These are phyloP conservation scores for Ophion slaviceki DNA, from an alignment of 2,888 invertebrate species.

Conservation along the genomic window DNA sequence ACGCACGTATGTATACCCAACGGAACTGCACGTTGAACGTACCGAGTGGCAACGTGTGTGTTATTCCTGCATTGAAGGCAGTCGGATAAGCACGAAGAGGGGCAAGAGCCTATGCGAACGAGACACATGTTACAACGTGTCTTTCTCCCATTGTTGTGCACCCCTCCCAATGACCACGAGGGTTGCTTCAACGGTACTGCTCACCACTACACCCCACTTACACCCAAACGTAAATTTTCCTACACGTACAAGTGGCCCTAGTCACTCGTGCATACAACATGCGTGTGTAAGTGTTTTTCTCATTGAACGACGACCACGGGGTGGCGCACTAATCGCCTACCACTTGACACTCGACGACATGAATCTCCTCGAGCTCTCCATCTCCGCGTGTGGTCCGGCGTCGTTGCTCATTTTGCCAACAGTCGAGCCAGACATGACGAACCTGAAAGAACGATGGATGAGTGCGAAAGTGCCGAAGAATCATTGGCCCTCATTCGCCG, in stretches of 20 bases:
- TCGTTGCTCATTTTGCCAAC: slow-evolving; percentile 55
- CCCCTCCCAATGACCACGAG: slow-evolving; percentile 62
- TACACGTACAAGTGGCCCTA: background rate
- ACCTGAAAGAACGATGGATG: slow-evolving; percentile 9
- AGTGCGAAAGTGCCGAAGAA: background rate
- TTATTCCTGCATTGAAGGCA: slow-evolving; percentile 21
- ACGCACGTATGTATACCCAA: slow-evolving; percentile 2
- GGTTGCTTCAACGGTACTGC: slow-evolving; percentile 45
- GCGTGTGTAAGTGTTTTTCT: background rate
- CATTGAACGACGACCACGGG: slow-evolving; percentile 67
- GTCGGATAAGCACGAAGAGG: slow-evolving; percentile 51
- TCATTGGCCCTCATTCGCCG: background rate
- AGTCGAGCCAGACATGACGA: background rate
- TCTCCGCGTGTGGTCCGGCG: slow-evolving; percentile 64
- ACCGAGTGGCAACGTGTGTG: background rate
- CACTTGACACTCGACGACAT: slow-evolving; percentile 79
- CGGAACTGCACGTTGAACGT: background rate
- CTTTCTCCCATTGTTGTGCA: slow-evolving; percentile 77
- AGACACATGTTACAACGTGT: slow-evolving; percentile 82
- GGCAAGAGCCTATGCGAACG: slow-evolving; percentile 76
- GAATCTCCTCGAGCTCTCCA: slow-evolving; percentile 56
- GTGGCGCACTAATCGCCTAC: slow-evolving; percentile 76
- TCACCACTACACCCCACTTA: slow-evolving; percentile 11
- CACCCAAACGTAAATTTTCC: slow-evolving; percentile 29
- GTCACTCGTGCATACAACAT: slow-evolving; percentile 8